Conservation (phyloP, 2,888 invertebrate species). For the Aricia artaxerxes region DNA sequence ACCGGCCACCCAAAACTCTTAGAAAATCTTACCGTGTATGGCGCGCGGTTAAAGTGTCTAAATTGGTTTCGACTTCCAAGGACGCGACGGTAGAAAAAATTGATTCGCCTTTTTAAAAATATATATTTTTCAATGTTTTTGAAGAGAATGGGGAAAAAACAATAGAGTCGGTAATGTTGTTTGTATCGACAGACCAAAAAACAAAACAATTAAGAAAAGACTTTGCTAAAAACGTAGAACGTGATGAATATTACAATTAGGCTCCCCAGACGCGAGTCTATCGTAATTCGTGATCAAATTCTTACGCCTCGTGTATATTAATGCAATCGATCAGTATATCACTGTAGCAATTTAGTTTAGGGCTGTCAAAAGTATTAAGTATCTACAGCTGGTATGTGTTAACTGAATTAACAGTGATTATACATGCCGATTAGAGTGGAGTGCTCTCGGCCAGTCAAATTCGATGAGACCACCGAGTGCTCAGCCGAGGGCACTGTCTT, state of each 20-base stretch:
- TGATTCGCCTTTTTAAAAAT: too few relatives aligned
- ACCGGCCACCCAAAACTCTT: not conserved
- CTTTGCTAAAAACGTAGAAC: not conserved
- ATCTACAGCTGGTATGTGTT: too few relatives aligned
- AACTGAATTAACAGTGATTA: too few relatives aligned
- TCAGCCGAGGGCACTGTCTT: too few relatives aligned
- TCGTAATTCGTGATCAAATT: conserved; percentile 20
- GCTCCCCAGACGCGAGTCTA: conserved; percentile 18
- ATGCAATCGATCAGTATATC: not conserved
- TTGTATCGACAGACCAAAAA: not conserved
- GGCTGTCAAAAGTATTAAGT: not conserved
- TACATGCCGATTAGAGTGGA: too few relatives aligned
- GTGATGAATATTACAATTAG: not conserved
- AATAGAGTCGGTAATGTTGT: not conserved
- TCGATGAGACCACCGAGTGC: too few relatives aligned
- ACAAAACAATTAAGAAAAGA: not conserved
- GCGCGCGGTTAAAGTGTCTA: too few relatives aligned
- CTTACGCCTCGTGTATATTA: conserved; percentile 10
- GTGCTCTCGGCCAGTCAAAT: too few relatives aligned
- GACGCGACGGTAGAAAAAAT: too few relatives aligned
- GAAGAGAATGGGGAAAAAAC: not conserved
- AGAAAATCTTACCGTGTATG: not conserved
- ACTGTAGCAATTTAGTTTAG: not conserved
- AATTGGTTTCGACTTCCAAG: too few relatives aligned
- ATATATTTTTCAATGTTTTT: too few relatives aligned